phyloP scores from a whole-genome alignment of 2,888 invertebrate genomes.

The Drosophila nr. medialis region DNA sequence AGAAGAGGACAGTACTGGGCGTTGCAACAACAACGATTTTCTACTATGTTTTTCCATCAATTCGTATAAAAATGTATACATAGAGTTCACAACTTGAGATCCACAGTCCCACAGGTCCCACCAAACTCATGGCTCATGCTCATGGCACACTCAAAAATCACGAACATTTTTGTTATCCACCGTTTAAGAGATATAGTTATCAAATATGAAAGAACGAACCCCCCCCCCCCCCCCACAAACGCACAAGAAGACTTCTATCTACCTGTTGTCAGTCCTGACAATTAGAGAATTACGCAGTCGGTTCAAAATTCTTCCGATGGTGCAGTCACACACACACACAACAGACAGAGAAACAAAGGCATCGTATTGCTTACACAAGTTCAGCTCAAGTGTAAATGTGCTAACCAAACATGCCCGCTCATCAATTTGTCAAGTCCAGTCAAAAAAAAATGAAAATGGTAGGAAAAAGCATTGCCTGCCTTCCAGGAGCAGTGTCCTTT shows the following conservation, averaged over 20 bases:
- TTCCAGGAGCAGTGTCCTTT: constrained; percentile 13
- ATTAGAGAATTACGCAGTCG: not conserved
- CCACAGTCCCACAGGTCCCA: too few species aligned
- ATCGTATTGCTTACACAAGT: constrained; percentile 31
- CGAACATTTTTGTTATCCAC: not conserved
- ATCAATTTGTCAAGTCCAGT: constrained; percentile 43
- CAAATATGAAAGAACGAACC: not conserved
- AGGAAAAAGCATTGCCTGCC: constrained; percentile 12
- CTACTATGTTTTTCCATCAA: not conserved
- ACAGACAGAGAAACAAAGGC: not conserved
- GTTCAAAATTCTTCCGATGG: not conserved
- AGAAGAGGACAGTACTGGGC: not conserved
- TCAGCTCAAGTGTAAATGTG: constrained; percentile 49
- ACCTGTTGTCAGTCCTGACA: not conserved
- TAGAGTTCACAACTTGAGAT: not conserved
- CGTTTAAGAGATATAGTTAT: not conserved
- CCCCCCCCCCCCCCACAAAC: not conserved
- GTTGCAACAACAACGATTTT: too few species aligned
- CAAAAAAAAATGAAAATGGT: constrained; percentile 1
- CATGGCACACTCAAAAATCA: not conserved
- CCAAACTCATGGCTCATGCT: not conserved
- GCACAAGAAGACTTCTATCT: not conserved
- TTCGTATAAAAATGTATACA: not conserved
- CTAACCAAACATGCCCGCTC: constrained; percentile 31
- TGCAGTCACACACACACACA: not conserved